Conservation (phyloP, 2,888 invertebrate genomes). For the Lycaena phlaeas region DNA sequence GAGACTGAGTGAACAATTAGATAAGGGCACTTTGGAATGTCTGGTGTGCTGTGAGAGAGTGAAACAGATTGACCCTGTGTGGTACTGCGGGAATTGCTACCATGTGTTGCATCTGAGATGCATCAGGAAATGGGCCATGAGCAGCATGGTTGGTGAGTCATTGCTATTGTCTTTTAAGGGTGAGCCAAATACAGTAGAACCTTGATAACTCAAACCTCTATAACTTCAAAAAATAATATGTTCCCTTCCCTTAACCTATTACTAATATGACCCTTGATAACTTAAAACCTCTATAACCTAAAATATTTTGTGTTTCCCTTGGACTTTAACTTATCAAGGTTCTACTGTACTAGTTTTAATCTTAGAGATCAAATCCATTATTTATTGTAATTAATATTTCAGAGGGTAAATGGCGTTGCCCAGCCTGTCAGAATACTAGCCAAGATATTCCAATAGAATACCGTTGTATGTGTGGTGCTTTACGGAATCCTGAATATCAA, state of each 20-base stretch:
- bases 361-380: too few relatives aligned
- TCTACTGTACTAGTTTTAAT: too few relatives aligned
- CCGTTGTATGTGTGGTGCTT: slow-evolving; percentile 91
- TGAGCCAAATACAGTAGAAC: too few relatives aligned
- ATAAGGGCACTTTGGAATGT: slow-evolving; percentile 89
- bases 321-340: too few relatives aligned
- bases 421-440: slow-evolving; percentile 92
- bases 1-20: slow-evolving; percentile 86
- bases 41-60: slow-evolving; percentile 94
- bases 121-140: slow-evolving; percentile 91
- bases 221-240: too few relatives aligned
- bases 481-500: slow-evolving; percentile 81
- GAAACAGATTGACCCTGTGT: slow-evolving; percentile 84
- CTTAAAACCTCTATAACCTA: too few relatives aligned
- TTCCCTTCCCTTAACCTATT: too few relatives aligned
- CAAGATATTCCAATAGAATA: slow-evolving; percentile 84
- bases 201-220: too few relatives aligned
- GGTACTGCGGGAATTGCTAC: slow-evolving; percentile 94
- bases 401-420: slow-evolving; percentile 94
- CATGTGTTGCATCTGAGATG: slow-evolving; percentile 94
- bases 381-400: slow-evolving; percentile 7
- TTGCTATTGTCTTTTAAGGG: too few relatives aligned
- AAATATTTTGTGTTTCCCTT: too few relatives aligned
- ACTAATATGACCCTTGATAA: too few relatives aligned
- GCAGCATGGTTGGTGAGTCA: slow-evolving; percentile 78